Base-by-base conservation (phyloP, 1,140 invertebrate genomes). In the Heliconius himera region DNA sequence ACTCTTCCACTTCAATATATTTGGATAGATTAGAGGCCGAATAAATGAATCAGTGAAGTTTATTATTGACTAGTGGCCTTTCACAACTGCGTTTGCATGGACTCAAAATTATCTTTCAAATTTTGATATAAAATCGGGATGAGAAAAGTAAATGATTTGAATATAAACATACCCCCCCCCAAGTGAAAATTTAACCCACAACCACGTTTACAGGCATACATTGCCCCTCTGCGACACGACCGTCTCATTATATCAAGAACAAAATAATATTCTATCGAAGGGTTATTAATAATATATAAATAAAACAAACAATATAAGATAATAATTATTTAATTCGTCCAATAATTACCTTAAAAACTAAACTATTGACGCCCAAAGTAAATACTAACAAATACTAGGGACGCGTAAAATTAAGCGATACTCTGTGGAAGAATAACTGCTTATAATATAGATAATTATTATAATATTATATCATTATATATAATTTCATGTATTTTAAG, bases 301-400 rank as follows among this genome's bases (percentile, higher is more conserved):
- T 87, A 81, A 87, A 87, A 87, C 83, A 9, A 70, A 26, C 76
- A 83, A 74, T 83, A 60, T 83, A 83, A 82, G 79, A 82, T 85
- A 81, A 85, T 74, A 79, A 85, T 83, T 84, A 85, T 81, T 80
- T 54, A 20, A 70, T 82, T 82, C 80, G 60, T 71, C 77, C 77
- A 76, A 73, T 79, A 76, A 46, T 72, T 75, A 76, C 79, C 85
- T 87, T 87, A 85, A 70, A 46, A 80, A 79, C 79, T 81, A 79
- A 80, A 83, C 78, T 76, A 75, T 73, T 70, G 75, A 77, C 49
- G 81, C 78, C 73, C 82, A 78, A 74, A 79, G 70, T 82, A 87
- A 51, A 87, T 83, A 85, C 85, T 85, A 66, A 66, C 60, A 66
- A 66, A 66, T 66, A 66, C 60, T 66, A 66, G 60, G 60, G 60